Percentiles rank a stretch among this genome's conserved stretches.
These are phyloP conservation scores for Hippoglossus hippoglossus DNA, from an alignment of 2,797 vertebrate species.

Conservation along the genomic window DNA sequence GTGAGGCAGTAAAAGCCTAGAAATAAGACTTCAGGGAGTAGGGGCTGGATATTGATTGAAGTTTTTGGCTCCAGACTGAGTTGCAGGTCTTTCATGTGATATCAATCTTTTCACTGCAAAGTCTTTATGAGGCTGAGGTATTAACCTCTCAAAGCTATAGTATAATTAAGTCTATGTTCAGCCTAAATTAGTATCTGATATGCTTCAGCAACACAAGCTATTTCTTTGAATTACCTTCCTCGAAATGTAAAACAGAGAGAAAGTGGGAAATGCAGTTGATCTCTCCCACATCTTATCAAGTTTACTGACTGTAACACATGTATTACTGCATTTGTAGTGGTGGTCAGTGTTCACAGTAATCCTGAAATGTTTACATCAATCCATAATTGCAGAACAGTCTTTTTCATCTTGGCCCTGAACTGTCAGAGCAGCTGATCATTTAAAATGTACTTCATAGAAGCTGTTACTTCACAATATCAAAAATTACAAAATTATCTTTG, in stretches of 20 bases:
- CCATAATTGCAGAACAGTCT: neutral
- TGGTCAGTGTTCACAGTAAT: neutral
- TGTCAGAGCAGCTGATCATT: neutral
- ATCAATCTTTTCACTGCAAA: neutral
- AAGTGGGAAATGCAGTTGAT: no score
- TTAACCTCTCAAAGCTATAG: no score
- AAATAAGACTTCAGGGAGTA: neutral
- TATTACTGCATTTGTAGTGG: neutral
- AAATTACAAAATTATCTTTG: neutral
- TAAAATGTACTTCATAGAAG: neutral
- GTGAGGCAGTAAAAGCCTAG: neutral
- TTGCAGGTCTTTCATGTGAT: neutral
- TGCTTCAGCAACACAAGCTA: neutral
- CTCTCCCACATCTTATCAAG: no score
- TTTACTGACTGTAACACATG: no score
- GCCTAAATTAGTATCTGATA: neutral
- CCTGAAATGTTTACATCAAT: neutral
- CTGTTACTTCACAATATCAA: neutral
- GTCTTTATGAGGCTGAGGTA: no score
- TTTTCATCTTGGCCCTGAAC: neutral
- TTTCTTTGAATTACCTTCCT: no score
- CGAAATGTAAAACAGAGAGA: no score
- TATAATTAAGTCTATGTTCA: neutral
- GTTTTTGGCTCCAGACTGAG: neutral
- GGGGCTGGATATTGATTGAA: neutral